phyloP scores from a whole-genome alignment of 2,888 invertebrate genomes.

The Acleris sparsana region DNA sequence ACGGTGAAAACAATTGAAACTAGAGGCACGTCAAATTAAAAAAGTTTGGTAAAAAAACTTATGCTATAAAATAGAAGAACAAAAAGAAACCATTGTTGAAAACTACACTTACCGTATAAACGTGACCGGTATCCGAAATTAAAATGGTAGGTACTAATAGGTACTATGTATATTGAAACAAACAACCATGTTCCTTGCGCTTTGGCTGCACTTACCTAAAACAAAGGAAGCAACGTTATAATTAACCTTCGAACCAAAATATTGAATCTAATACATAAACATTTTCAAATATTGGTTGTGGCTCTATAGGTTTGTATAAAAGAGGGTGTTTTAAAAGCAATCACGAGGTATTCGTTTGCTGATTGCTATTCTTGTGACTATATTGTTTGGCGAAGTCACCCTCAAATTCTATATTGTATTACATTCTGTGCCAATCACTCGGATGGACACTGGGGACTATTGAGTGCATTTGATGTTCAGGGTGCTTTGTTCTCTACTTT shows the following conservation, averaged over 20 bases:
- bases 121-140: no score
- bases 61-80: no score
- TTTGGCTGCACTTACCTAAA: slow-evolving; percentile 66
- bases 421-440: slow-evolving; percentile 70
- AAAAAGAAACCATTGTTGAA: no score
- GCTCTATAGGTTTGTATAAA: slow-evolving; percentile 18
- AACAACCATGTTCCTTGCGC: slow-evolving; percentile 22
- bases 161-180: neutral
- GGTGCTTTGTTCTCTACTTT: slow-evolving; percentile 54
- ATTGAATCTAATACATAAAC: slow-evolving; percentile 6
- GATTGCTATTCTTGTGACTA: slow-evolving; percentile 60
- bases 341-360: slow-evolving; percentile 64
- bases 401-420: slow-evolving; percentile 65
- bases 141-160: no score
- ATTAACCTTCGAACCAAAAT: slow-evolving; percentile 11
- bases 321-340: slow-evolving; percentile 56
- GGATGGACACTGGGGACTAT: slow-evolving; percentile 61
- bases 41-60: no score
- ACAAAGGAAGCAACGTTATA: slow-evolving; percentile 56
- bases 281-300: slow-evolving; percentile 17
- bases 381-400: slow-evolving; percentile 69
- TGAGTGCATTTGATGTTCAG: slow-evolving; percentile 61
- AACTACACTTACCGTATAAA: no score
- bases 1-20: no score
- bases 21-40: no score